Evolutionary conservation across 2,888 invertebrate genomes (phyloP).

Genomic region (Tuberolachnus salignus): DNA sequence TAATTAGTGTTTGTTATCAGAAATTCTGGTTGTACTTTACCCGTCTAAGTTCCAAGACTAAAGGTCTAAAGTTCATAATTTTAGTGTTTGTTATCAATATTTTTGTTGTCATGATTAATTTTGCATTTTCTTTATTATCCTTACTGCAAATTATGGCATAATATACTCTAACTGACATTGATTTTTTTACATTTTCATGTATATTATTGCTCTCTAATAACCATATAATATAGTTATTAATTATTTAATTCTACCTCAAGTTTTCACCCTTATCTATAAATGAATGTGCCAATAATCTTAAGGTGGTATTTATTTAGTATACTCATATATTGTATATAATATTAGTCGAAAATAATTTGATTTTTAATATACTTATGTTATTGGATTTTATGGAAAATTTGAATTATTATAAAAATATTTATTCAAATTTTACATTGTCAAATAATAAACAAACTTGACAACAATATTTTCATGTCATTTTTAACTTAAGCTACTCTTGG

Average conservation of each 20-base stretch:
- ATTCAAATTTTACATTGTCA: not conserved
- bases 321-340: conserved; percentile 17
- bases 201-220: conserved; percentile 3
- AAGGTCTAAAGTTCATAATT: not conserved
- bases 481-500: not conserved
- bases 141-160: not conserved
- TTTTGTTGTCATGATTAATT: not conserved
- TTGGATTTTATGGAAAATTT: not conserved
- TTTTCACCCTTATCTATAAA: conserved; percentile 28
- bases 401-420: not conserved
- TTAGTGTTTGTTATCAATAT: not conserved
- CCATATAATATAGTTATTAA: not conserved
- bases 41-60: conserved; percentile 2
- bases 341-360: conserved; percentile 14
- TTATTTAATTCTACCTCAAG: conserved; percentile 48
- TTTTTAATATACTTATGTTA: not conserved
- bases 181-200: conserved; percentile 10
- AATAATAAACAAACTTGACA: not conserved
- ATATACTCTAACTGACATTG: not conserved
- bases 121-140: not conserved
- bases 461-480: conserved; percentile 1
- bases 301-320: conserved; percentile 30
- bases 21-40: not conserved
- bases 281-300: conserved; percentile 51
- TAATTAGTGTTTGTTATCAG: not conserved